These are phyloP conservation scores for Platysternon megacephalum DNA, from an alignment of 2,113 vertebrate genomes.

Conservation along the genomic window DNA sequence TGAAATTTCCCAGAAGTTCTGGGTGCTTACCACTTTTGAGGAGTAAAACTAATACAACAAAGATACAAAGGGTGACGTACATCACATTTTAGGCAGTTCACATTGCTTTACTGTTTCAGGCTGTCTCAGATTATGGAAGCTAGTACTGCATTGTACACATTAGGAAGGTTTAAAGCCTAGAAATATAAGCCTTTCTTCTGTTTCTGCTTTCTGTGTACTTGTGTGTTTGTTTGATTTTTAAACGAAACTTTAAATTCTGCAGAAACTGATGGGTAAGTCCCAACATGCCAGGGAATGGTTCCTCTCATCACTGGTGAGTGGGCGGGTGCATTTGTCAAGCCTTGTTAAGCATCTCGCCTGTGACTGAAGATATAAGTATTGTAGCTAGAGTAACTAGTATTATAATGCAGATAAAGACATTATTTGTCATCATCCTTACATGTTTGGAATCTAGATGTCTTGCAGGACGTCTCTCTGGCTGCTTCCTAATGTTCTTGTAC, in stretches of 20 bases:
- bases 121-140: not conserved
- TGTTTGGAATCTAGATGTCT: not conserved
- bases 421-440: not conserved
- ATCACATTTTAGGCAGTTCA: not conserved
- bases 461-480: not conserved
- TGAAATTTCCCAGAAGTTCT: not conserved
- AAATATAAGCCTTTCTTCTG: not conserved
- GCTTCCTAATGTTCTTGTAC: not conserved
- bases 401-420: not conserved
- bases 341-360: not conserved
- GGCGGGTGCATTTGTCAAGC: not conserved
- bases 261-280: not conserved
- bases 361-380: not conserved
- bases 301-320: not conserved
- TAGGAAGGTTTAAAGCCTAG: not conserved
- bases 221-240: not conserved
- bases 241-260: not conserved
- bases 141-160: not conserved
- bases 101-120: not conserved
- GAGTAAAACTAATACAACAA: not conserved
- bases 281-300: not conserved
- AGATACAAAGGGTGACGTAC: not conserved
- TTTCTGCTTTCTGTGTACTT: not conserved
- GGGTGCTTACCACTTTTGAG: not conserved
- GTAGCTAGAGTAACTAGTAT: not conserved